Evolutionary conservation across 2,888 invertebrate genomes (phyloP).

Genomic region (Pristionchus entomophagus): DNA sequence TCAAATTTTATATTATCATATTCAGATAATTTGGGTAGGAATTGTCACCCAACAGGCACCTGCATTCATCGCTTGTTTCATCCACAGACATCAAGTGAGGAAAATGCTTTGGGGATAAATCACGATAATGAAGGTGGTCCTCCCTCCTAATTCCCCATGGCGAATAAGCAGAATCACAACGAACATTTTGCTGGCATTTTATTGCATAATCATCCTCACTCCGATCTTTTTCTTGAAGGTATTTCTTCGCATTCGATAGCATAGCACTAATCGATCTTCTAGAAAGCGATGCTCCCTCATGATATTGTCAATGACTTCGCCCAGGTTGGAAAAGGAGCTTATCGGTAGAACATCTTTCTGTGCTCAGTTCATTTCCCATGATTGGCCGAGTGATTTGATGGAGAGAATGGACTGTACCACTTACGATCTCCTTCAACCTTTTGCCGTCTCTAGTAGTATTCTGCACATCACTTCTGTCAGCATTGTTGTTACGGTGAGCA

Average conservation of each 20-base stretch:
- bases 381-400: background rate
- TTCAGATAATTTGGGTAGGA: background rate
- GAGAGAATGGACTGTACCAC: background rate
- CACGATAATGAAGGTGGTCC: background rate
- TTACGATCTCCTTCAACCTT: background rate
- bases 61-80: background rate
- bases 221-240: background rate
- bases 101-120: background rate
- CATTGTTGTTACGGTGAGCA: background rate
- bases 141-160: background rate
- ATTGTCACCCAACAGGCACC: background rate
- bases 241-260: background rate
- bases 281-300: background rate
- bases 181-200: background rate
- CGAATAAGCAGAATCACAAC: background rate
- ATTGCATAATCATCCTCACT: background rate
- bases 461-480: background rate
- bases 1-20: background rate
- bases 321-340: background rate
- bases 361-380: background rate
- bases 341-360: too few species aligned
- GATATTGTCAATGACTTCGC: background rate
- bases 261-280: too few species aligned
- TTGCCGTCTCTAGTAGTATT: background rate
- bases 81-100: background rate